Base-by-base conservation (phyloP, 2,113 vertebrate genomes). In the Bufo gargarizans region DNA sequence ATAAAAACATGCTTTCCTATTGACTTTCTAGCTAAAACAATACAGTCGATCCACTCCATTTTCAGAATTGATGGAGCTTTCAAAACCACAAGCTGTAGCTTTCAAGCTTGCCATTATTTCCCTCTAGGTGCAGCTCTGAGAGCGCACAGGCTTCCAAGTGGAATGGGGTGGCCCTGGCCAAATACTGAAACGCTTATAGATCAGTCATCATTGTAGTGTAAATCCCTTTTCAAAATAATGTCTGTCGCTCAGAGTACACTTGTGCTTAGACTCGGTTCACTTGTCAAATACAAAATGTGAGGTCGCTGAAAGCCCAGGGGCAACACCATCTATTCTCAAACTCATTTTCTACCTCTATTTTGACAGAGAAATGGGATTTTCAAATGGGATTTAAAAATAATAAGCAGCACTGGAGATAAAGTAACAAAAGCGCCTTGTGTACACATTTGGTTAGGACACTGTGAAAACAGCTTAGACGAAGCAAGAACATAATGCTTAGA, bases 201-300 rank as follows among this genome's bases (percentile, higher is more conserved):
- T 93, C 92, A 92, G 91, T 92, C 93, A 92, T 93, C 92, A 93
- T 88, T 90, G 90, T 90, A 92, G 92, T 90, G 92, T 93, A 95
- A 92, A 95, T 92, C 94, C 94, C 93, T 94, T 96, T 94, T 94
- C 90, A 93, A 92, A 91, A 95, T 94, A 95, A 94, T 93, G 93
- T 93, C 93, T 89, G 89, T 93, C 92, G 94, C 93, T 96, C 93
- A 92, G 89, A 94, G 91, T 93, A 94, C 92, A 93, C 92, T 93
- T 93, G 92, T 92, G 91, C 91, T 91, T 91, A 86, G 94, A 91
- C 86, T 94, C 88, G 86, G 94, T 95, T 95, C 93, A 95, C 93
- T 94, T 95, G 94, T 96, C 95, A 96, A 96, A 95, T 93, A 96
- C 91, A 96, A 96, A 84, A 96, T 94, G 91, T 91, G 92, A 94